Evolutionary conservation across 1,140 invertebrate species (phyloP).

Genomic region (Hyposmocoma kahamanoa): DNA sequence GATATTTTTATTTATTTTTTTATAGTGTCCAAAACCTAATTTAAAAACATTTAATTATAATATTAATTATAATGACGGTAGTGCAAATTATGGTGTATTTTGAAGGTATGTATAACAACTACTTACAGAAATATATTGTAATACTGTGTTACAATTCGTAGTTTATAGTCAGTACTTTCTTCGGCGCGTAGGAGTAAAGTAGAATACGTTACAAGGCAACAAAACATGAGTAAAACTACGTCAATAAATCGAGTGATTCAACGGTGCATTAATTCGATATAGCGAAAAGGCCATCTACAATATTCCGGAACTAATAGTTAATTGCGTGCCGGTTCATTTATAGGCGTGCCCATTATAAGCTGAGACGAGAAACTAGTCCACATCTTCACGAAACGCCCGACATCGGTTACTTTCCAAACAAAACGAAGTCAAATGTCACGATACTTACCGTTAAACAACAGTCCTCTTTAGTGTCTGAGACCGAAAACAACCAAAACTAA

Average conservation of each 20-base stretch:
- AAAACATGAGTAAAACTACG: slow-evolving; percentile 11
- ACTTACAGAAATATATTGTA: too few relatives aligned
- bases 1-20: too few relatives aligned
- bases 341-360: slow-evolving; percentile 40
- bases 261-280: slow-evolving; percentile 27
- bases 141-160: too few relatives aligned
- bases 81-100: too few relatives aligned
- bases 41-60: too few relatives aligned
- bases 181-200: slow-evolving; percentile 16
- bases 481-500: slow-evolving; percentile 32
- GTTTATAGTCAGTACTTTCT: slow-evolving; percentile 19
- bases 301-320: slow-evolving; percentile 42
- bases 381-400: slow-evolving; percentile 35
- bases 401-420: slow-evolving; percentile 68
- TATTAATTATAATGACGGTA: too few relatives aligned
- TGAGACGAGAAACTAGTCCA: slow-evolving; percentile 58
- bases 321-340: slow-evolving; percentile 44
- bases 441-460: slow-evolving; percentile 51
- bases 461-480: slow-evolving; percentile 9
- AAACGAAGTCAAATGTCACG: slow-evolving; percentile 45
- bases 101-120: too few relatives aligned
- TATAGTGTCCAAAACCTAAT: too few relatives aligned
- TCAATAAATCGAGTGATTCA: slow-evolving; percentile 37
- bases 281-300: slow-evolving; percentile 27
- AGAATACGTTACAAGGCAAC: slow-evolving; percentile 25